Base-by-base conservation (phyloP, 2,888 invertebrate genomes). In the Silvanus unidentatus region DNA sequence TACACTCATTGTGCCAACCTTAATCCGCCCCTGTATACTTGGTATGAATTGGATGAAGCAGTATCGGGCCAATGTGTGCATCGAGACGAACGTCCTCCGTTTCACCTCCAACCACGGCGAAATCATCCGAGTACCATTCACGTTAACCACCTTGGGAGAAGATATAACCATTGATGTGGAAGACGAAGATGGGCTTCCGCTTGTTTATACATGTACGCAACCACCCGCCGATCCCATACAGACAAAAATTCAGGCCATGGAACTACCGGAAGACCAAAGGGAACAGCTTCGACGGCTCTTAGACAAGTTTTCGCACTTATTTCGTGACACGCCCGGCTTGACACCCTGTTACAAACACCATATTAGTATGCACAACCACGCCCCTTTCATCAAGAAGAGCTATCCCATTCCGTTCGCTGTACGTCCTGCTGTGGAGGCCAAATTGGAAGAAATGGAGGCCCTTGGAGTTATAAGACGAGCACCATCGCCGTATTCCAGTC, bases 371-470 rank as follows among this genome's bases (percentile, higher is more conserved):
- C 9, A 9, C 2, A 22, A 43, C 8, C 13, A 22, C 2, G 42
- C 39, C 5, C 39, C 49, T 1, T 37, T 37, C n/a, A 12, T 37
- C n/a, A 37, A 37, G 12, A 37, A 16, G n/a, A 37, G 37, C 15
- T 49, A 49, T 28, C 46, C 49, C 0, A 37, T 49, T 6, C 46
- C 46, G 10, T 40, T 45, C 13, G 34, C 41, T 2, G 16, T 41
- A 4, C 15, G 46, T n/a, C 1, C 6, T 1, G 29, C 12, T 1
- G 49, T 46, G 5, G 27, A 46, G 16, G 28, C 30, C 5, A 40
- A 46, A 27, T n/a, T 49, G 1, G 34, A 36, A 6, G 43, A 46
- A 35, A 49, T 46, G 49, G 22, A 40, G 30, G 12, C 40, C 38
- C 6, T 9, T 2, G 39, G 36, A 8, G 40, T 49, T 15, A 46